Conservation (phyloP, 23 tunicate genomes). For the Oikopleura dioica region DNA sequence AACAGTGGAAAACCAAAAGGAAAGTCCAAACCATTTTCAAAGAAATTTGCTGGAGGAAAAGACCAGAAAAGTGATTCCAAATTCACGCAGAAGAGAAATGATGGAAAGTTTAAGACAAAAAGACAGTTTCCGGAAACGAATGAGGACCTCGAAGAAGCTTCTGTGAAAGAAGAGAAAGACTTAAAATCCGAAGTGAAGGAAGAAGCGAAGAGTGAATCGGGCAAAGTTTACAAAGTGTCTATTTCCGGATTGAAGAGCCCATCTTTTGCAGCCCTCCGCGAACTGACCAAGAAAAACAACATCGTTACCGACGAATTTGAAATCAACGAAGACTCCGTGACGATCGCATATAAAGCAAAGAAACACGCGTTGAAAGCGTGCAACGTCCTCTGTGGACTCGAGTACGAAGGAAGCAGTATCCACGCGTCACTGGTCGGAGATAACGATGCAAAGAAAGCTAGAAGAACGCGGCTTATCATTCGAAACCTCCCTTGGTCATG, state of each 20-base stretch:
- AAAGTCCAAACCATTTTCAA: too few relatives aligned
- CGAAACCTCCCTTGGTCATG: slow-evolving; percentile 51
- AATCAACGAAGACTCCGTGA: slow-evolving; percentile 6
- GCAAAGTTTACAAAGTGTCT: too few relatives aligned
- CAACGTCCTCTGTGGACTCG: slow-evolving; percentile 14
- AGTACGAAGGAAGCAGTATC: slow-evolving; percentile 25
- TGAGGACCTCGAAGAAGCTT: background rate
- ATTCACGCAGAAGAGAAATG: too few relatives aligned
- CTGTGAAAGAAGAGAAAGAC: slow-evolving; percentile 14
- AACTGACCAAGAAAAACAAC: background rate
- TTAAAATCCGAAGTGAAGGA: background rate
- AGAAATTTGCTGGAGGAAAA: too few relatives aligned
- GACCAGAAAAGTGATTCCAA: too few relatives aligned
- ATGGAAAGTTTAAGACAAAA: too few relatives aligned
- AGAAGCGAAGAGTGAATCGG: slow-evolving; percentile 2
- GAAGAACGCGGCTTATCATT: slow-evolving; percentile 43
- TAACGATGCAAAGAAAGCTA: slow-evolving; percentile 27
- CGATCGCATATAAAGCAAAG: background rate
- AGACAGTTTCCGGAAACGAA: too few relatives aligned
- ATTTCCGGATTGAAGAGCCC: too few relatives aligned
- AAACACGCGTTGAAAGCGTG: slow-evolving; percentile 4
- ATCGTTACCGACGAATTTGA: background rate
- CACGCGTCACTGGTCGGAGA: slow-evolving; percentile 22
- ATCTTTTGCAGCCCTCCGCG: too few relatives aligned
- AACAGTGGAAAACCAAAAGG: background rate